Evolutionary conservation across 1,140 invertebrate species (phyloP).

Genomic region (Caenorhabditis inopinata): DNA sequence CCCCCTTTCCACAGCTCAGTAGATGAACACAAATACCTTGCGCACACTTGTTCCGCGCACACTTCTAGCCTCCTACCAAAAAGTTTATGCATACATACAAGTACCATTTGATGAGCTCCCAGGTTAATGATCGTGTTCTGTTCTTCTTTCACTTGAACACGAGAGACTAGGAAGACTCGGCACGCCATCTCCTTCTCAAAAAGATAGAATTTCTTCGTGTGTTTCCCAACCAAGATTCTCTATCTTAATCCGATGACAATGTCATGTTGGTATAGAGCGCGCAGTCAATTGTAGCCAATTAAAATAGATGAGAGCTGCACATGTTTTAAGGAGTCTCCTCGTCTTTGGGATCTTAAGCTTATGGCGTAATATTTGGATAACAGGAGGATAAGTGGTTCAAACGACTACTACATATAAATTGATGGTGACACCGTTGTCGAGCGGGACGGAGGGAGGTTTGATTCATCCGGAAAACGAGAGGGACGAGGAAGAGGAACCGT

Average conservation of each 20-base stretch:
- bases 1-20: neutral
- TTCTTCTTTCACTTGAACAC: neutral
- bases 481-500: neutral
- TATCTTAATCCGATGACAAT: conserved; percentile 14
- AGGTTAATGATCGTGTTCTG: conserved; percentile 25
- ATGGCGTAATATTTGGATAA: conserved; percentile 33
- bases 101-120: neutral
- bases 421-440: conserved; percentile 25
- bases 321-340: conserved; percentile 24
- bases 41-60: conserved; percentile 28
- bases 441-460: neutral
- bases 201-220: neutral
- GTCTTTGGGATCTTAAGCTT: conserved; percentile 23
- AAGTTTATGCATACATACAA: conserved; percentile 32
- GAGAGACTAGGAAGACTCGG: neutral
- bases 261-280: conserved; percentile 9
- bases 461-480: neutral
- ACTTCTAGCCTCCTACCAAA: neutral
- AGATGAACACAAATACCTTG: conserved; percentile 7
- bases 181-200: neutral
- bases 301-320: conserved; percentile 23
- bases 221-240: conserved; percentile 25
- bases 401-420: neutral
- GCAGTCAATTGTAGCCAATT: conserved; percentile 27
- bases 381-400: conserved; percentile 16